These are phyloP conservation scores for Dryadula phaetusa DNA, from an alignment of 2,888 invertebrate species.

Conservation along the genomic window DNA sequence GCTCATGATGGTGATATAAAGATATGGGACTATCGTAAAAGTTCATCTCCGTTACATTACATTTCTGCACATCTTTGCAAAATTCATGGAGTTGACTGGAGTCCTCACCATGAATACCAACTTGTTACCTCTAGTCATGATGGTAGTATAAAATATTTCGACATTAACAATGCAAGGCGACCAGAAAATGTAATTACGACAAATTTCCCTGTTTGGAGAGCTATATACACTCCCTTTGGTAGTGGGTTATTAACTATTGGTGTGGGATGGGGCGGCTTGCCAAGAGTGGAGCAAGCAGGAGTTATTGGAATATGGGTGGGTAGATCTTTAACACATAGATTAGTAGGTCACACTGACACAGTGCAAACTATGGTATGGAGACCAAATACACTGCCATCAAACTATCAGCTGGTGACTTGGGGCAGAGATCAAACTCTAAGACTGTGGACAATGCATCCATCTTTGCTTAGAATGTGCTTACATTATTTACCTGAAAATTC, in stretches of 20 bases:
- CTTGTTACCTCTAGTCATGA: slow-evolving; percentile 97
- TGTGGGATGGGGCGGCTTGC: slow-evolving; percentile 92
- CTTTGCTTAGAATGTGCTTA: slow-evolving; percentile 91
- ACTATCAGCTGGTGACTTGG: slow-evolving; percentile 96
- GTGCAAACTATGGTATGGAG: slow-evolving; percentile 98
- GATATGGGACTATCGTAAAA: slow-evolving; percentile 97
- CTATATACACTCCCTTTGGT: slow-evolving; percentile 96
- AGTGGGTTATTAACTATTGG: slow-evolving; percentile 96
- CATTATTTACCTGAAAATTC: slow-evolving; percentile 87
- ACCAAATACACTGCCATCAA: slow-evolving; percentile 86
- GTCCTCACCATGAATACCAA: slow-evolving; percentile 92
- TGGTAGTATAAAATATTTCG: slow-evolving; percentile 97
- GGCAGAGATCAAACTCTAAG: slow-evolving; percentile 96
- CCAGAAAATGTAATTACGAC: slow-evolving; percentile 94
- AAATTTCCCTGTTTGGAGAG: slow-evolving; percentile 95
- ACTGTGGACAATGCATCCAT: slow-evolving; percentile 95
- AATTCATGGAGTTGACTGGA: slow-evolving; percentile 98
- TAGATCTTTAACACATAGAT: slow-evolving; percentile 91
- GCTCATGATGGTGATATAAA: slow-evolving; percentile 98
- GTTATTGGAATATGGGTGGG: slow-evolving; percentile 83
- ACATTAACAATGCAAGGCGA: slow-evolving; percentile 92
- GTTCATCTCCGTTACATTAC: slow-evolving; percentile 93
- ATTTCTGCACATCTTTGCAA: slow-evolving; percentile 95
- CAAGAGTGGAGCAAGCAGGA: slow-evolving; percentile 90
- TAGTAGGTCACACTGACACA: slow-evolving; percentile 97